phyloP scores from a whole-genome alignment of 2,113 vertebrate species.

The Buteo buteo region DNA sequence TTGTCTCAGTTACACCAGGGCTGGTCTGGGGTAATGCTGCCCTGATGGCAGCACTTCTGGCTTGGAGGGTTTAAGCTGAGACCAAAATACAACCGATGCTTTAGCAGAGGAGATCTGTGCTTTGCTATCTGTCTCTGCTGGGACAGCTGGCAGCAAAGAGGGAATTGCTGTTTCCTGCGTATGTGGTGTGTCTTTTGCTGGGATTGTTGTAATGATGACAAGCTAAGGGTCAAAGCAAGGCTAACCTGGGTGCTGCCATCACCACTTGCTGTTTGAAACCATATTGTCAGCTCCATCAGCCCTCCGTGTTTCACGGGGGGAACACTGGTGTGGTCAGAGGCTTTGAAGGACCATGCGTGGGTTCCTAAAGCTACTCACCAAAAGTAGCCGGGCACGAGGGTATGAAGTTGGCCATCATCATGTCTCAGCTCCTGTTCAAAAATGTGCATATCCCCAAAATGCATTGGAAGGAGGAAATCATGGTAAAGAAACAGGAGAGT shows the following conservation, averaged over 20 bases:
- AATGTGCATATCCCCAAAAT: rapidly evolving
- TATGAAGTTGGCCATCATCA: rapidly evolving
- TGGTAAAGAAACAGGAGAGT: not conserved
- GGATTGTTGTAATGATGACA: not conserved
- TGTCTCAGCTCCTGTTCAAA: not conserved
- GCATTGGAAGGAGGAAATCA: not conserved
- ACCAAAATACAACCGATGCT: not conserved
- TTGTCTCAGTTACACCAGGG: not conserved
- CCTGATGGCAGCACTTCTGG: not conserved
- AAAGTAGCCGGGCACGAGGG: not conserved
- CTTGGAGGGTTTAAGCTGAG: not conserved
- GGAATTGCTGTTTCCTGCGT: not conserved
- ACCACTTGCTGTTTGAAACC: rapidly evolving
- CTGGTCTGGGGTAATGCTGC: not conserved
- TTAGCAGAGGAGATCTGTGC: not conserved
- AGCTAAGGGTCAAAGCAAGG: not conserved
- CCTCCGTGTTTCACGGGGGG: not conserved
- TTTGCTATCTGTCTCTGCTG: rapidly evolving
- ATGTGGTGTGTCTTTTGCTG: not conserved
- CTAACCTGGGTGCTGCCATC: not conserved
- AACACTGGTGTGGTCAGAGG: not conserved
- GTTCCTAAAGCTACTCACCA: not conserved
- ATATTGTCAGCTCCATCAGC: not conserved
- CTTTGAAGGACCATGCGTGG: rapidly evolving
- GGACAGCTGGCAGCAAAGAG: not conserved